Base-by-base conservation (phyloP, 2,888 invertebrate species). In the Epinotia demarniana region DNA sequence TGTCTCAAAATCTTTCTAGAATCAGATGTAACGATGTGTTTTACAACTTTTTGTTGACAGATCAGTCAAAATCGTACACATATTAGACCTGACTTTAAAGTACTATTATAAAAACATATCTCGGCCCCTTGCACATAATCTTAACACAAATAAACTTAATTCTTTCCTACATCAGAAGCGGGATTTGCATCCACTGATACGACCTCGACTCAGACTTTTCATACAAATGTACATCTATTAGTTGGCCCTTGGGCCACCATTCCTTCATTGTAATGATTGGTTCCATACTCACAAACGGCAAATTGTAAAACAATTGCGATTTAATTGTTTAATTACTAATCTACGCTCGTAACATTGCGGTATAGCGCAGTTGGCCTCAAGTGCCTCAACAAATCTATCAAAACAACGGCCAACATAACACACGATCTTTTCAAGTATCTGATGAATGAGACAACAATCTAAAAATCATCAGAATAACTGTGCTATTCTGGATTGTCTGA, bases 191-290 rank as follows among this genome's bases (percentile, higher is more conserved):
- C 49, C 58, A 33, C 33, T 57, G 33, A 62, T 11, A 49, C 23
- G 33, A 58, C 57, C 27, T 19, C 19, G 58, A 68, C 27, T 74
- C 74, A 74, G 74, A 62, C 74, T 74, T 74, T 74, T 69, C 46
- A 69, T 74, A 69, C 13, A 68, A 46, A 68, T 57, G 13, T 63
- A 62, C 61, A 61, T 67, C 46, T 39, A 19, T 46, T 19, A 64
- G 27, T 13, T n/a, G 23, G 49, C 27, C 49, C 23, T 46, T 64
- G 16, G 46, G 46, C 46, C 18, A 9, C 8, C 39, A 39, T 62
- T 16, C 9, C 18, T 11, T 62, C 4, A 18, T n/a, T 5, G n/a
- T 39, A 6, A n/a, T 39, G 0, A 16, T 62, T 62, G n/a, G n/a
- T 27, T 9, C 27, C 18, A 33, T 27, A 8, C 8, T n/a, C n/a